Conservation (phyloP, 2,113 vertebrate species). For the Motacilla alba region DNA sequence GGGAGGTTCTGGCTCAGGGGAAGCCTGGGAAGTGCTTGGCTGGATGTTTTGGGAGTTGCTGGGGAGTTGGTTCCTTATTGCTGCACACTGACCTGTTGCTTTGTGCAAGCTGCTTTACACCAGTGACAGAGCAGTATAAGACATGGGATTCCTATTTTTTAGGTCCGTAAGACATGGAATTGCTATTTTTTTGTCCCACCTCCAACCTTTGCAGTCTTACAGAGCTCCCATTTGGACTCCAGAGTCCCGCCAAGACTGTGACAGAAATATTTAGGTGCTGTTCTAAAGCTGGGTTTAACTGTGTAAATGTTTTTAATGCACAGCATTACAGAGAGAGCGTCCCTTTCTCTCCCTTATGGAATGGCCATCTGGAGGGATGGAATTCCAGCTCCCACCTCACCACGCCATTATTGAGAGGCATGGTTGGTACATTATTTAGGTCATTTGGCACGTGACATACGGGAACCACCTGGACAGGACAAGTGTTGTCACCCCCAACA, state of each 20-base stretch:
- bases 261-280: slow-evolving; percentile 58
- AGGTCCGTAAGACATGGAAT: background rate
- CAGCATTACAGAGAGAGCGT: background rate
- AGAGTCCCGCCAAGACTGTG: slow-evolving; percentile 39
- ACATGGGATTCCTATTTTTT: background rate
- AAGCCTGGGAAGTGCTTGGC: background rate
- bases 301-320: slow-evolving; percentile 62
- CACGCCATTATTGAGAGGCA: slow-evolving; percentile 39
- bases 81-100: background rate
- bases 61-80: background rate
- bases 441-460: background rate
- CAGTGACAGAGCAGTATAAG: background rate
- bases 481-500: background rate
- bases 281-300: slow-evolving; percentile 59
- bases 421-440: slow-evolving; percentile 25
- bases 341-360: slow-evolving; percentile 51
- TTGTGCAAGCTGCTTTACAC: background rate
- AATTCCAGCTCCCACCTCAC: slow-evolving; percentile 63
- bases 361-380: slow-evolving; percentile 59
- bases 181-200: background rate
- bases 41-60: background rate
- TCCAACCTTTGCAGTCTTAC: background rate
- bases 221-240: slow-evolving; percentile 51
- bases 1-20: background rate
- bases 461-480: background rate